phyloP scores from a whole-genome alignment of 92 coral and sea anemone genomes.

The Virgularia gustaviana region DNA sequence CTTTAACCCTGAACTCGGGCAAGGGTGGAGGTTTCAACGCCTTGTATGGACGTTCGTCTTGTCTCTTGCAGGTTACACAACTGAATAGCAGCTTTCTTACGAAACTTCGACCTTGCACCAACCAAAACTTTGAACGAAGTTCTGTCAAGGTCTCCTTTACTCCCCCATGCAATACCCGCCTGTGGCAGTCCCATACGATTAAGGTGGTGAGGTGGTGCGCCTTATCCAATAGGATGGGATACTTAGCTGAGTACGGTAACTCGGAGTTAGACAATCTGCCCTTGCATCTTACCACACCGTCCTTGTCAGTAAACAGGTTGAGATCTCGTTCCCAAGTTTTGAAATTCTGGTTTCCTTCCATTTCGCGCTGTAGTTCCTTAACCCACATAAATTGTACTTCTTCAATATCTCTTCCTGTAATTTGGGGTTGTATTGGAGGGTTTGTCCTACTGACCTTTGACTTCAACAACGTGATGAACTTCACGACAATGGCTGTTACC shows the following conservation, averaged over 20 bases:
- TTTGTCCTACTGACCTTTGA: neutral
- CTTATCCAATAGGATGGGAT: conserved; percentile 48
- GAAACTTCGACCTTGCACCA: conserved; percentile 39
- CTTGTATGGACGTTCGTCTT: conserved; percentile 41
- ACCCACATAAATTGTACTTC: conserved; percentile 31
- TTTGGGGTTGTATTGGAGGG: neutral
- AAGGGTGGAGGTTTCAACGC: conserved; percentile 40
- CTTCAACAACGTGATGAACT: conserved; percentile 27
- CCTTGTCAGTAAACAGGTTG: conserved; percentile 32
- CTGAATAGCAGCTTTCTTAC: conserved; percentile 41
- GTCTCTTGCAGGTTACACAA: conserved; percentile 48
- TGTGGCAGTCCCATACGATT: conserved; percentile 45
- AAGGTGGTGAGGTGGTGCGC: conserved; percentile 42
- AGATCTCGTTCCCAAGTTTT: conserved; percentile 40
- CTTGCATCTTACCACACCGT: conserved; percentile 43
- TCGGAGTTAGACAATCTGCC: conserved; percentile 46
- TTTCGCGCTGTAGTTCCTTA: conserved; percentile 9
- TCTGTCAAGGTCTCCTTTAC: conserved; percentile 60
- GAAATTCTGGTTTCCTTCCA: conserved; percentile 33
- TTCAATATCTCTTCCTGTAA: conserved; percentile 22
- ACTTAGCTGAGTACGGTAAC: conserved; percentile 32
- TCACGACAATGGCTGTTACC: conserved; percentile 38
- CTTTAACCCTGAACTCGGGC: conserved; percentile 50
- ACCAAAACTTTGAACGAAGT: conserved; percentile 51
- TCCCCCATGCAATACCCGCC: conserved; percentile 53